A percentile compares a stretch with the other conserved stretches of the same genome.
These are phyloP conservation scores for Tringa solitaria DNA, from an alignment of 2,113 vertebrate species.

Conservation along the genomic window DNA sequence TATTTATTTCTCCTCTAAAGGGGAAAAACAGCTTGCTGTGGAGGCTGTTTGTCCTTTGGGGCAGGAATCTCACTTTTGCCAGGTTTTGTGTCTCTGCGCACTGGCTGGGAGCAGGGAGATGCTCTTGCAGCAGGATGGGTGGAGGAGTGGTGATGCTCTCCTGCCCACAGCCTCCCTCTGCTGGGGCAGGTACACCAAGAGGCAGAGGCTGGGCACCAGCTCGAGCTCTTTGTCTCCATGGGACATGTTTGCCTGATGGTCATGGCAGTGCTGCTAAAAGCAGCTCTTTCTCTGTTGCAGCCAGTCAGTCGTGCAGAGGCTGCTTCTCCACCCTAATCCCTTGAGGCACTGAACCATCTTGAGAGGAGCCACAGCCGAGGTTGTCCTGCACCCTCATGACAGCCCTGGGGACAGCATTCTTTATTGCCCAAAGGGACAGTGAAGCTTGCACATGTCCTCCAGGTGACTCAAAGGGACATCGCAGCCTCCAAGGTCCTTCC, in stretches of 20 bases:
- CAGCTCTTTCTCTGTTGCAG: neutral
- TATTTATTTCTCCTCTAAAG: constrained; percentile 31
- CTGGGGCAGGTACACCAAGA: neutral
- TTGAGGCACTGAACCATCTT: accelerated
- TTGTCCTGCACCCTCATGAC: accelerated
- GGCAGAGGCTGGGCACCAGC: neutral
- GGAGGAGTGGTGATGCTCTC: neutral
- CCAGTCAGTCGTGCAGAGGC: neutral
- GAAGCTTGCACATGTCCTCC: neutral
- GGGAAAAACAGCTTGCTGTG: neutral
- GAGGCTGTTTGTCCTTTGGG: neutral
- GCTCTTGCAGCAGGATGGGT: neutral
- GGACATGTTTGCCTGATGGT: accelerated
- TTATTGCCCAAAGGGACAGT: neutral
- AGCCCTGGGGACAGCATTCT: neutral
- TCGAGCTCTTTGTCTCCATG: neutral
- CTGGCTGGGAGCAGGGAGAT: neutral
- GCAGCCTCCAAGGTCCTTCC: neutral
- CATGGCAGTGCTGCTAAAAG: accelerated
- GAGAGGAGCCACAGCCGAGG: neutral
- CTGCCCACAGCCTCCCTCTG: neutral
- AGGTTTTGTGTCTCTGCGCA: accelerated
- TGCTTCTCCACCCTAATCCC: neutral
- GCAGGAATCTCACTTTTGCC: neutral
- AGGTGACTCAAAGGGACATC: accelerated